A percentile compares a stretch with the other conserved stretches of the same genome.
These are phyloP conservation scores for Lagopus leucura DNA, from an alignment of 2,113 vertebrate genomes.

Conservation along the genomic window DNA sequence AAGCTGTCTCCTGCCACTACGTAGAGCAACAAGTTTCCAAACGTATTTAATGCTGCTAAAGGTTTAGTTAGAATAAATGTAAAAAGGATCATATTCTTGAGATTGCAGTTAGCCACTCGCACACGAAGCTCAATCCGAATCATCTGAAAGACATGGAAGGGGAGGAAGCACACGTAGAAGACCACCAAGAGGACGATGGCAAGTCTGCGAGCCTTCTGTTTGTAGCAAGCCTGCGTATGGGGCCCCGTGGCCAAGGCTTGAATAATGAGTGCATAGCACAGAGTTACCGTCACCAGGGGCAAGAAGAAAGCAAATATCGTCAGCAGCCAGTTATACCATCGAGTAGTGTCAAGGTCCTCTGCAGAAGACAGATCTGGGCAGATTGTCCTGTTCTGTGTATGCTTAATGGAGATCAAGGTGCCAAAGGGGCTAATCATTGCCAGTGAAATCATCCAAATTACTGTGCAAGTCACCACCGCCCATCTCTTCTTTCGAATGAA, in stretches of 20 bases:
- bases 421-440: slow-evolving; percentile 63
- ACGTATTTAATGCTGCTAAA: slow-evolving; percentile 80
- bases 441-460: slow-evolving; percentile 65
- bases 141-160: slow-evolving; percentile 70
- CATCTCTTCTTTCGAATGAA: slow-evolving; percentile 60
- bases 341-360: neutral
- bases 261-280: slow-evolving; percentile 77
- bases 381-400: neutral
- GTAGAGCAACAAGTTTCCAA: slow-evolving; percentile 83
- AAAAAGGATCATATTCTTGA: neutral
- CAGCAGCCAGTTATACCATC: slow-evolving; percentile 75
- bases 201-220: slow-evolving; percentile 74
- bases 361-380: slow-evolving; percentile 73
- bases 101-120: neutral
- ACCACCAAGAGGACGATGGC: slow-evolving; percentile 75
- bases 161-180: slow-evolving; percentile 79
- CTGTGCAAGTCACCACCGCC: slow-evolving; percentile 51
- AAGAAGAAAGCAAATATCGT: slow-evolving; percentile 73
- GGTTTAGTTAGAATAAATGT: slow-evolving; percentile 77
- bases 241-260: slow-evolving; percentile 68
- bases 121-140: slow-evolving; percentile 41
- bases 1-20: slow-evolving; percentile 80
- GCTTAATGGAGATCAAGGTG: slow-evolving; percentile 18
- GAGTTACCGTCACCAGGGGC: slow-evolving; percentile 77
- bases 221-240: neutral